phyloP scores from a whole-genome alignment of 2,113 vertebrate species.

The Vicugna pacos region DNA sequence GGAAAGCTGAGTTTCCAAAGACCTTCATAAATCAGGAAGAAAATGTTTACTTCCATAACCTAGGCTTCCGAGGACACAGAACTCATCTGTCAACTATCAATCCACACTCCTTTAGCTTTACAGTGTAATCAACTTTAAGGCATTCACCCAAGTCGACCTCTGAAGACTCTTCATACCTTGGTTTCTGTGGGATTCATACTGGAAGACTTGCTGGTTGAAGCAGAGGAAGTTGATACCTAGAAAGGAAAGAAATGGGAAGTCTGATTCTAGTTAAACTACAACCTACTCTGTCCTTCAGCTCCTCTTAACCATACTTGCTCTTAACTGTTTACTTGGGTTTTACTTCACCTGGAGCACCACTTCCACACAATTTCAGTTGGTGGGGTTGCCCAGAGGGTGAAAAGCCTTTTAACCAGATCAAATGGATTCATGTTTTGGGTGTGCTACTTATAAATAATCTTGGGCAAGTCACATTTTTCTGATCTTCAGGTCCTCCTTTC shows the following conservation, averaged over 20 bases:
- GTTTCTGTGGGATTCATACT: conserved; percentile 83
- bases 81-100: neutral
- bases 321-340: neutral
- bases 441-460: neutral
- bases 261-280: neutral
- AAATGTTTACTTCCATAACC: neutral
- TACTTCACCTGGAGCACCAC: neutral
- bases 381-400: neutral
- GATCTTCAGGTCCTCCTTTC: neutral
- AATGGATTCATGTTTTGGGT: neutral
- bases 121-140: neutral
- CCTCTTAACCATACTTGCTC: neutral
- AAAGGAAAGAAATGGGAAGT: neutral
- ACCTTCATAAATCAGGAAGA: neutral
- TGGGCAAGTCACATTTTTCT: neutral
- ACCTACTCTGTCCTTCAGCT: neutral
- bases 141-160: neutral
- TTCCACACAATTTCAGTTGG: neutral
- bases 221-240: conserved; percentile 70
- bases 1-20: neutral
- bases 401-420: neutral
- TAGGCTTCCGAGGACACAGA: neutral
- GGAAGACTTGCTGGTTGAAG: conserved; percentile 45
- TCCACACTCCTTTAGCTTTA: neutral
- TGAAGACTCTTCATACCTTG: conserved; percentile 78